Conservation (phyloP, 2,113 vertebrate species). For the Gnathonemus longibarbis region DNA sequence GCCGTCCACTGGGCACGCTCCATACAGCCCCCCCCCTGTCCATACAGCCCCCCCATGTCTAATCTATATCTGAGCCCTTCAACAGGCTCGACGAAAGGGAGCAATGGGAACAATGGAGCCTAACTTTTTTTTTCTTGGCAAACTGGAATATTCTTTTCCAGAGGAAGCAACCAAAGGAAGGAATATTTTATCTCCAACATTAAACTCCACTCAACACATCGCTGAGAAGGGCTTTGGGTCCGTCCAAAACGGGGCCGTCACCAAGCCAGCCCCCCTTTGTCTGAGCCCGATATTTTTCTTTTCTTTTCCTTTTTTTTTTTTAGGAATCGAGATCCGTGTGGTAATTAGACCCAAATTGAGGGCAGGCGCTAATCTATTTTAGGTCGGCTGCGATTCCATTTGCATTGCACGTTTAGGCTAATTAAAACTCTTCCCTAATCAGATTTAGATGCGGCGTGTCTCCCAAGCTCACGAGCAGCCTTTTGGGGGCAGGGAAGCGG, state of each 20-base stretch:
- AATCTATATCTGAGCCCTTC: background rate
- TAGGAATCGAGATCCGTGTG: background rate
- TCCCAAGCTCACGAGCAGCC: background rate
- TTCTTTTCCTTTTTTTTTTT: background rate
- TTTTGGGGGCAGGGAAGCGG: background rate
- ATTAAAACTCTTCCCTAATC: slow-evolving; percentile 64
- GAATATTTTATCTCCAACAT: background rate
- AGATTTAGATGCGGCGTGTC: slow-evolving; percentile 29
- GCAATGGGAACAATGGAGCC: background rate
- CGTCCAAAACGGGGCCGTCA: background rate
- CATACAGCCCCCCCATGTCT: background rate
- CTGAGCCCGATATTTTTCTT: background rate
- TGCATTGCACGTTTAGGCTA: slow-evolving; percentile 59
- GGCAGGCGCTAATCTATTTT: slow-evolving; percentile 57
- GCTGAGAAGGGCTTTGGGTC: background rate
- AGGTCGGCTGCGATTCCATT: slow-evolving; percentile 59
- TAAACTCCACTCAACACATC: background rate
- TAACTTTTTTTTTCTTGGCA: background rate
- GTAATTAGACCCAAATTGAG: slow-evolving; percentile 64
- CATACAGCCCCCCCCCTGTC: no score
- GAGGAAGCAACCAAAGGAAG: background rate
- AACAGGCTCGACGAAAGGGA: background rate
- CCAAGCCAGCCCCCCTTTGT: background rate
- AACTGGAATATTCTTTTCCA: background rate
- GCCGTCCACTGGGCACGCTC: background rate